Percentiles rank a stretch among this genome's conserved stretches.
phyloP scores from a whole-genome alignment of 2,888 invertebrate species.

The Ganaspis brasiliensis region DNA sequence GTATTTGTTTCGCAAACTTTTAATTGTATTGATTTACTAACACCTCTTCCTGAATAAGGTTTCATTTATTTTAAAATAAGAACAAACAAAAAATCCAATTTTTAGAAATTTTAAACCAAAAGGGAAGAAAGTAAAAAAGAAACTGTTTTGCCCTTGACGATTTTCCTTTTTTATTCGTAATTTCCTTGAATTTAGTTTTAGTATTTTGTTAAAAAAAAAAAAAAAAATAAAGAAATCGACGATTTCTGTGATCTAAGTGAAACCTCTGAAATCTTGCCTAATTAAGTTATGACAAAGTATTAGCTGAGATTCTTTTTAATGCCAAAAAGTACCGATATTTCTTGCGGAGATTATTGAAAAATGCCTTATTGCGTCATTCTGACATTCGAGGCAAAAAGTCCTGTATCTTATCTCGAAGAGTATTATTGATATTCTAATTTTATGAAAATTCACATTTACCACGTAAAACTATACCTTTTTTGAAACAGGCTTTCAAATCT shows the following conservation, averaged over 20 bases:
- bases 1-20: conserved; percentile 8
- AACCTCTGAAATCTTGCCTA: conserved; percentile 24
- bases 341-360: neutral
- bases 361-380: neutral
- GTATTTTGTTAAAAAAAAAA: too few species aligned
- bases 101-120: too few species aligned
- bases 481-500: neutral
- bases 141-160: too few species aligned
- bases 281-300: conserved; percentile 6
- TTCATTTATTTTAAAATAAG: too few species aligned
- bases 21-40: conserved; percentile 14
- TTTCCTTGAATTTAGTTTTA: too few species aligned
- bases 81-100: too few species aligned
- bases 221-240: conserved; percentile 27
- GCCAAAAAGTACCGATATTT: neutral
- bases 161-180: too few species aligned
- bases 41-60: conserved; percentile 12
- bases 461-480: neutral
- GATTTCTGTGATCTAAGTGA: conserved; percentile 9
- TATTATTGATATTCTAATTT: conserved; percentile 2
- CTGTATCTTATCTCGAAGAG: neutral
- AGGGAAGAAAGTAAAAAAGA: too few species aligned
- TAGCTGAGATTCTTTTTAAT: neutral
- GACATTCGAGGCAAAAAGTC: neutral
- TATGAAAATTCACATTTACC: neutral